These are phyloP conservation scores for Clarias magur DNA, from an alignment of 2,113 vertebrate species.

Conservation along the genomic window DNA sequence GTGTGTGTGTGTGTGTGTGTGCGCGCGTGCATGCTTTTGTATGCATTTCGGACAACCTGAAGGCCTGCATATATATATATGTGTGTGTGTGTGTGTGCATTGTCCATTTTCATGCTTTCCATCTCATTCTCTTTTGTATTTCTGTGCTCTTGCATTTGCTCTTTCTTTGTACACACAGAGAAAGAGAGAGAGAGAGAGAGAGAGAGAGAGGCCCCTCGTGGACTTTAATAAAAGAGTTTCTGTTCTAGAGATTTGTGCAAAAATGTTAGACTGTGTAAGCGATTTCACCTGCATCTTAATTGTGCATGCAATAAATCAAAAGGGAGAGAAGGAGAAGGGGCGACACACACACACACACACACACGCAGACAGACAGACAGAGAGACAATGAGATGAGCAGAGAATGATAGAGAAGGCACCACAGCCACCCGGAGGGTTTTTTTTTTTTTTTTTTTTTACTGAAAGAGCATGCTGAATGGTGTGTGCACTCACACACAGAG, in stretches of 20 bases:
- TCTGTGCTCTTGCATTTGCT: conserved; percentile 11
- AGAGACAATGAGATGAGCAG: conserved; percentile 15
- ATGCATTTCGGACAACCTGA: conserved; percentile 3
- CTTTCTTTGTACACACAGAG: conserved; percentile 9
- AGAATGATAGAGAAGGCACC: conserved; percentile 9
- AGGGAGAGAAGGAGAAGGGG: neutral
- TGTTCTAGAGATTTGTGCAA: conserved; percentile 22
- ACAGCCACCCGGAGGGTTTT: neutral
- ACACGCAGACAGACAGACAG: neutral
- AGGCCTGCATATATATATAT: neutral
- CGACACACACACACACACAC: neutral
- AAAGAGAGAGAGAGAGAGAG: neutral
- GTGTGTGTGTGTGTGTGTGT: conserved; percentile 16
- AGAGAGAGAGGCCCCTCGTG: neutral
- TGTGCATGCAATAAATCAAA: neutral
- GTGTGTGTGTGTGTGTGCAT: neutral
- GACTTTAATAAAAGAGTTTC: conserved; percentile 29
- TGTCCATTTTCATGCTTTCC: neutral
- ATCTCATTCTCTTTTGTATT: conserved; percentile 21
- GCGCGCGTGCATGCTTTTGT: conserved; percentile 7
- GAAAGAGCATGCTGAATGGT: neutral
- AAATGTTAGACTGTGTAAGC: neutral
- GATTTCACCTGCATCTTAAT: conserved; percentile 18
- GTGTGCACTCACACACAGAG: neutral
- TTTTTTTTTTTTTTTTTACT: neutral